Evolutionary conservation across 2,113 vertebrate species (phyloP).

Genomic region (Mustela lutreola): DNA sequence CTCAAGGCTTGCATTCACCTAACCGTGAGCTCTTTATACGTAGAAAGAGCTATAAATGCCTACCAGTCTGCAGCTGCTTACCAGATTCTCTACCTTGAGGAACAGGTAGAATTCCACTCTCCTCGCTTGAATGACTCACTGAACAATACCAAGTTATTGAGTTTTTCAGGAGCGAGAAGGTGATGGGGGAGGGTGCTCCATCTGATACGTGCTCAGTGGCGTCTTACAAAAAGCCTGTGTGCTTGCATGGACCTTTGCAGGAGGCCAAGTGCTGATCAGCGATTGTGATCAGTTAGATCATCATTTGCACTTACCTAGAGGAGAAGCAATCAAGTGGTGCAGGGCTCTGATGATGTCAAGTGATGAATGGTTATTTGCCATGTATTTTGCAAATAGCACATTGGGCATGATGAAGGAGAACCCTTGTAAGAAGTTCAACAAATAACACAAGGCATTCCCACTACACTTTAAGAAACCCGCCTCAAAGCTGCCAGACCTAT

Average conservation of each 20-base stretch:
- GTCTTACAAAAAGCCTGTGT: constrained; percentile 54
- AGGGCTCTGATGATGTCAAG: not conserved
- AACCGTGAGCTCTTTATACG: constrained; percentile 29
- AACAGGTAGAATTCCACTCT: constrained; percentile 89
- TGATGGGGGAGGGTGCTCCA: constrained; percentile 78
- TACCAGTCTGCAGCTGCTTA: constrained; percentile 65
- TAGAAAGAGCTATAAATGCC: constrained; percentile 66
- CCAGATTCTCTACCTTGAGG: constrained; percentile 84
- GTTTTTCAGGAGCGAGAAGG: constrained; percentile 80
- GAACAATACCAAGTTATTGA: constrained; percentile 88
- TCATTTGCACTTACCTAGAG: constrained; percentile 57
- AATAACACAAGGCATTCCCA: not conserved
- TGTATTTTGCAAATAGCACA: constrained; percentile 33
- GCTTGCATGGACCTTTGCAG: constrained; percentile 43
- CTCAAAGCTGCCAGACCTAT: constrained; percentile 24
- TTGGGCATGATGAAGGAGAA: constrained; percentile 30
- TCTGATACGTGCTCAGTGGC: constrained; percentile 71
- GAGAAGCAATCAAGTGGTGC: not conserved
- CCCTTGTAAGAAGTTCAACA: constrained; percentile 22
- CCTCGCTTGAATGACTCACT: constrained; percentile 81
- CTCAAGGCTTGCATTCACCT: constrained; percentile 68
- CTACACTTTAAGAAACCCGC: not conserved
- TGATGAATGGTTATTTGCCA: not conserved
- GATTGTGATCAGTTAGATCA: constrained; percentile 23
- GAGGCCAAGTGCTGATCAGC: constrained; percentile 57